Evolutionary conservation across 2,888 invertebrate genomes (phyloP).

Genomic region (Drosophila lacicola): DNA sequence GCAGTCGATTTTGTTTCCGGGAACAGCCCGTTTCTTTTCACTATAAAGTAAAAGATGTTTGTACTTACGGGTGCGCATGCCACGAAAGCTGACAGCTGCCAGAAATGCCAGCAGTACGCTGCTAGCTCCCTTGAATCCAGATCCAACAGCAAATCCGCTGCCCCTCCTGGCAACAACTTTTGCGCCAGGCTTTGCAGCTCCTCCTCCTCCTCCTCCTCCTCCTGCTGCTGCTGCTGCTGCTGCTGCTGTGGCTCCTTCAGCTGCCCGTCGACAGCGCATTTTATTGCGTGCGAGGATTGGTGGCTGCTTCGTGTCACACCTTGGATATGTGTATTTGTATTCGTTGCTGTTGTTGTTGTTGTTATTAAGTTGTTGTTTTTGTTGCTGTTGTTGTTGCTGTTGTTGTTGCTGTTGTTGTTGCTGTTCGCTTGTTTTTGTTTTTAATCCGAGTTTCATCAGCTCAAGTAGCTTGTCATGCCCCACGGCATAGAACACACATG

Average conservation of each 20-base stretch:
- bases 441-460: conserved; percentile 61
- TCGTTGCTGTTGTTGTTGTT: conserved; percentile 15
- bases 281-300: conserved; percentile 67
- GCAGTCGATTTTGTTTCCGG: conserved; percentile 7
- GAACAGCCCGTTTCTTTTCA: conserved; percentile 8
- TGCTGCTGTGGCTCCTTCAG: conserved; percentile 34
- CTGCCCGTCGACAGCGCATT: conserved; percentile 68
- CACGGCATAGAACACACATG: conserved; percentile 6
- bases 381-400: conserved; percentile 18
- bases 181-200: background rate
- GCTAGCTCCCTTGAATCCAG: conserved; percentile 50
- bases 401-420: conserved; percentile 21
- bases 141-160: conserved; percentile 31
- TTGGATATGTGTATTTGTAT: conserved; percentile 40
- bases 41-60: conserved; percentile 62
- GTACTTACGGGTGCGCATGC: conserved; percentile 72
- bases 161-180: conserved; percentile 35
- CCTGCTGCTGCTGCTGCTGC: conserved; percentile 12
- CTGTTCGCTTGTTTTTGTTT: conserved; percentile 30
- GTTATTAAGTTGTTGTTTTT: conserved; percentile 24
- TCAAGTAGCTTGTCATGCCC: conserved; percentile 51
- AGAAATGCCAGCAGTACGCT: conserved; percentile 71
- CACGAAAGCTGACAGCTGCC: conserved; percentile 77
- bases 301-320: conserved; percentile 64
- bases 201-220: conserved; percentile 5